A percentile compares a stretch with the other conserved stretches of the same genome.
Evolutionary conservation across 2,888 invertebrate species (phyloP).

Genomic region (Pilophorus perplexus): DNA sequence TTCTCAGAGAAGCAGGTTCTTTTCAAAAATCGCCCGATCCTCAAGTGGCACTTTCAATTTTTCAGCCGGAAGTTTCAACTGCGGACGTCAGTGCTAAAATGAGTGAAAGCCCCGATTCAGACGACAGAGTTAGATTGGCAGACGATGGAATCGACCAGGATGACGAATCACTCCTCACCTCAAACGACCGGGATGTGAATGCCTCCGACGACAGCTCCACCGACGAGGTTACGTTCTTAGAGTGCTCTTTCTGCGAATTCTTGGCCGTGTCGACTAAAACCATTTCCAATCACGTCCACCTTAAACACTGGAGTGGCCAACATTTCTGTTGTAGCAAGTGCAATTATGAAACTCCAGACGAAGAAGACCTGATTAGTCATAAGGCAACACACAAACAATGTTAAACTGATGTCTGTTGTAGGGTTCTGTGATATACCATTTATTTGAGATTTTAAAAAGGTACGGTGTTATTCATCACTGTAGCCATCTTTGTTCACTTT

Average conservation of each 20-base stretch:
- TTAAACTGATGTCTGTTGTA: too few relatives aligned
- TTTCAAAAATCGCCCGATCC: too few relatives aligned
- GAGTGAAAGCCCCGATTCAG: background rate
- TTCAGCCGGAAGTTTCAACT: too few relatives aligned
- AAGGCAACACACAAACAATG: too few relatives aligned
- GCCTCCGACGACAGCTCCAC: slow-evolving; percentile 1
- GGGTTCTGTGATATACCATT: too few relatives aligned
- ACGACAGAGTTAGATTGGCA: background rate
- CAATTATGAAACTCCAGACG: background rate
- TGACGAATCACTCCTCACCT: background rate
- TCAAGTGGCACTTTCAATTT: too few relatives aligned
- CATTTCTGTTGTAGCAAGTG: slow-evolving; percentile 12
- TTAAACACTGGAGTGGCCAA: background rate
- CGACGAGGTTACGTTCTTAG: slow-evolving; percentile 3
- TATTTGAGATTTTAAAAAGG: too few relatives aligned
- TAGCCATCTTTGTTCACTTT: too few relatives aligned
- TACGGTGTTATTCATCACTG: too few relatives aligned
- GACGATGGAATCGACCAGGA: background rate
- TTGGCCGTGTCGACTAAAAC: background rate
- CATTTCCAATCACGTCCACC: slow-evolving; percentile 4
- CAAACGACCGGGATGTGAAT: background rate
- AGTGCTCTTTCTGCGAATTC: slow-evolving; percentile 24
- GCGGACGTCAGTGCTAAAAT: background rate
- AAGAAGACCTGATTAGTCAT: background rate
- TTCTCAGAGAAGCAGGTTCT: too few relatives aligned